Evolutionary conservation across 2,797 vertebrate species (phyloP).

Genomic region (Parauchenoglanis ngamensis): DNA sequence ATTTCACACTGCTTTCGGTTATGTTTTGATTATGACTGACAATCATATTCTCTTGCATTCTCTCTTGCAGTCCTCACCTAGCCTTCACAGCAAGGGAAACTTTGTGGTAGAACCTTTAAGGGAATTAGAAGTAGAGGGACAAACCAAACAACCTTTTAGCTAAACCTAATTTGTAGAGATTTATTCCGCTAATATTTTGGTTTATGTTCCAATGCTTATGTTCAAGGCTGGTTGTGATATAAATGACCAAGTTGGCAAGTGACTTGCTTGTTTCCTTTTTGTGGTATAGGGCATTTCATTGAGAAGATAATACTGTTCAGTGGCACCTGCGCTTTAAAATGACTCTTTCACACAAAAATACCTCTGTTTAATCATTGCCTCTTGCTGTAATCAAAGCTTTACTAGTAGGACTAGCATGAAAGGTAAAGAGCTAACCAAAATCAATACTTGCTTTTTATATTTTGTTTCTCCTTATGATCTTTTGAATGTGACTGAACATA

Average conservation of each 20-base stretch:
- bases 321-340: neutral
- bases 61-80: neutral
- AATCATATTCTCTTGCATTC: neutral
- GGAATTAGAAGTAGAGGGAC: neutral
- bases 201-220: neutral
- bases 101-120: no score
- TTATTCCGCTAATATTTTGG: neutral
- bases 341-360: constrained; percentile 6
- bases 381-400: constrained; percentile 47
- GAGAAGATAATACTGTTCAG: neutral
- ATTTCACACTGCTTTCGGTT: neutral
- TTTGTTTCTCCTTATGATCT: constrained; percentile 35
- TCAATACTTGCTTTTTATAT: constrained; percentile 39
- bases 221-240: neutral
- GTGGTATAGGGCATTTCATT: neutral
- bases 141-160: neutral
- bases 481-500: constrained; percentile 36
- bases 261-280: neutral
- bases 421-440: constrained; percentile 40
- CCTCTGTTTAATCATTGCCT: constrained; percentile 28
- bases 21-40: constrained; percentile 3
- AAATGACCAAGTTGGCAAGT: neutral
- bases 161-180: neutral
- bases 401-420: neutral
- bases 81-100: neutral